Percentiles rank a stretch among this genome's conserved stretches.
Evolutionary conservation across 2,113 vertebrate genomes (phyloP).

Genomic region (Cyphomyrus plagiostoma): DNA sequence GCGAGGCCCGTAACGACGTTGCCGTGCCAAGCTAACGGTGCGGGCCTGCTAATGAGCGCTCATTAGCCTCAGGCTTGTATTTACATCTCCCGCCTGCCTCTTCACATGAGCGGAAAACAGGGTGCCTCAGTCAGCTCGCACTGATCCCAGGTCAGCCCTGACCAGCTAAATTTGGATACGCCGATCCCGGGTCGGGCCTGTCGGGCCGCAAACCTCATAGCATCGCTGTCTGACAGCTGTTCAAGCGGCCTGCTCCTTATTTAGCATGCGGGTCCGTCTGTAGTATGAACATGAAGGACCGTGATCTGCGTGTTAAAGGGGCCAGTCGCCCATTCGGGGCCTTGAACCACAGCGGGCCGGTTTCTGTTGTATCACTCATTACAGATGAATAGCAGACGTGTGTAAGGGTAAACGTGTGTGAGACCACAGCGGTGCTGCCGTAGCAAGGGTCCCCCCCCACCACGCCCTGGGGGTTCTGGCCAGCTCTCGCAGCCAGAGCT

Average conservation of each 20-base stretch:
- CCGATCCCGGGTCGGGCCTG: neutral
- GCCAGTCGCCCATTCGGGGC: neutral
- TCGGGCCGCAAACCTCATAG: neutral
- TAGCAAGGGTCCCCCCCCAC: neutral
- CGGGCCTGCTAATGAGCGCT: conserved; percentile 68
- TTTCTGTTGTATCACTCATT: neutral
- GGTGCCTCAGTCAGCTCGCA: neutral
- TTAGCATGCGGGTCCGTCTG: neutral
- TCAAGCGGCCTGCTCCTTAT: neutral
- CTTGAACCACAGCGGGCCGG: neutral
- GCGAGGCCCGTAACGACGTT: conserved; percentile 69
- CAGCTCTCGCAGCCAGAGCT: conserved; percentile 18
- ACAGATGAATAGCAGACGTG: neutral
- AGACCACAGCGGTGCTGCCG: neutral
- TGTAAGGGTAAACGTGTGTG: neutral
- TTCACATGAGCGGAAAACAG: conserved; percentile 17
- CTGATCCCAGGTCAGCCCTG: neutral
- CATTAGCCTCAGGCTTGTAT: conserved; percentile 68
- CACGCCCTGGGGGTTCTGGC: conserved; percentile 14
- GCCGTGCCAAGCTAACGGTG: conserved; percentile 73
- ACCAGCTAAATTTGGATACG: neutral
- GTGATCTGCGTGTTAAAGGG: neutral
- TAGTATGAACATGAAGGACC: neutral
- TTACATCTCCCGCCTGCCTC: conserved; percentile 59
- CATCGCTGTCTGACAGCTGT: neutral